Base-by-base conservation (phyloP, 2,113 vertebrate species). In the Crotalus helleri region DNA sequence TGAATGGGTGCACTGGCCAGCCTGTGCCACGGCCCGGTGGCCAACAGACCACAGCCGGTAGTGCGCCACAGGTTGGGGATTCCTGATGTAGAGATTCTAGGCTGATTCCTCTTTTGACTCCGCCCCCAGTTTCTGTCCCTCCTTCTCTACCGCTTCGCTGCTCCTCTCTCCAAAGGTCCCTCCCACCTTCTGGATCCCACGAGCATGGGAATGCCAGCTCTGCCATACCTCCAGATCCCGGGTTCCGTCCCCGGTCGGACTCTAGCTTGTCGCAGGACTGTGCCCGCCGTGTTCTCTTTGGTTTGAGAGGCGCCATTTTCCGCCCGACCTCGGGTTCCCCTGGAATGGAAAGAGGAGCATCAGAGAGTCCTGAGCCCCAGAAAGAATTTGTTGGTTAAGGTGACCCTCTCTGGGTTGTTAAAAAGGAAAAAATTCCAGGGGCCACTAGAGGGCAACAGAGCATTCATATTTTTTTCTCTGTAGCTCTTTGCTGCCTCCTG, bases 221-320 rank as follows among this genome's bases (percentile, higher is more conserved):
- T 0, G 19, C 51, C n/a, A 86, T 74, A 92, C 94, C 95, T 90
- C 91, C 46, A n/a, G 94, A 92, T 95, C 96, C 96, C 11, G 92
- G 94, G 13, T 95, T 92, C 29, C 81, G 54, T 88, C 97, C 96
- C 53, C 95, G 94, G 0, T 97, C 96, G 3, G 97, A 96, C 1
- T 97, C 97, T 88, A 97, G 95, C 91, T 97, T 97, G 95, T 97
- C 97, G 7, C 97, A 97, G 51, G 97, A 97, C 94, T 97, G 97
- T 2, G 97, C 96, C n/a, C 97, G 93, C 15, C 97, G 95, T 3
- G 97, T 97, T 92, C 97, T 94, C 95, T 97, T 97, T 92, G 97
- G 97, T 29, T 97, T 97, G 91, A 97, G 93, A 2, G 97, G 97
- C 5, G 96, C 96, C 2, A 94, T 93, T 46, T 96, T 94, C 69